Evolutionary conservation across 2,113 vertebrate species (phyloP).

Genomic region (Acanthisitta chloris): DNA sequence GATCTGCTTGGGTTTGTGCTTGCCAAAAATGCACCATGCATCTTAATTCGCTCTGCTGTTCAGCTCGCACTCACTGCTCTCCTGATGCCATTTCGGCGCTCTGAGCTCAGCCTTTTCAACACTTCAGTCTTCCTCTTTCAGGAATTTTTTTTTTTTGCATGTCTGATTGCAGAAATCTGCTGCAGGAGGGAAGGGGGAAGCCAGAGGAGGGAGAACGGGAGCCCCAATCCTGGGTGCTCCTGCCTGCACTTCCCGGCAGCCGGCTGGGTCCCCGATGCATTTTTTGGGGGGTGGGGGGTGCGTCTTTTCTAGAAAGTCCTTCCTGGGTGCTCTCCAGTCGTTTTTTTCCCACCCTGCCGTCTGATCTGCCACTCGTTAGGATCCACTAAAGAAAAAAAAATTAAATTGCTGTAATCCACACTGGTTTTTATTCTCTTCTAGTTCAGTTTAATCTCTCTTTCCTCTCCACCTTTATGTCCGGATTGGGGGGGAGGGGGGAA

Average conservation of each 20-base stretch:
- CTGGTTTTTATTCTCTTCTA: neutral
- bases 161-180: constrained; percentile 39
- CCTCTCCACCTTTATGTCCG: constrained; percentile 3
- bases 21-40: constrained; percentile 78
- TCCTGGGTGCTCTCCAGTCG: constrained; percentile 25
- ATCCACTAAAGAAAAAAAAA: neutral
- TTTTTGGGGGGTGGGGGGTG: neutral
- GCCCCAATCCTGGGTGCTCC: neutral
- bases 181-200: constrained; percentile 2
- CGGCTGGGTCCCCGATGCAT: neutral
- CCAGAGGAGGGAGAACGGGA: neutral
- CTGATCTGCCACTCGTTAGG: neutral
- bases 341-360: neutral
- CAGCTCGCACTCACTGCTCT: constrained; percentile 24
- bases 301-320: constrained; percentile 60
- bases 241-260: neutral
- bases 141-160: neutral
- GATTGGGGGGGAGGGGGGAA: neutral
- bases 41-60: constrained; percentile 73
- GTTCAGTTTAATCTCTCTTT: constrained; percentile 16
- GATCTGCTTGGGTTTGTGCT: constrained; percentile 65
- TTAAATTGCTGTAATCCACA: constrained; percentile 2
- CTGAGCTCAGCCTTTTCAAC: constrained; percentile 56
- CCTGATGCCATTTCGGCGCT: constrained; percentile 63
- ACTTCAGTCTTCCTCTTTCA: constrained; percentile 35